Base-by-base conservation (phyloP, 2,797 vertebrate species). In the Anisognathus igniventris region DNA sequence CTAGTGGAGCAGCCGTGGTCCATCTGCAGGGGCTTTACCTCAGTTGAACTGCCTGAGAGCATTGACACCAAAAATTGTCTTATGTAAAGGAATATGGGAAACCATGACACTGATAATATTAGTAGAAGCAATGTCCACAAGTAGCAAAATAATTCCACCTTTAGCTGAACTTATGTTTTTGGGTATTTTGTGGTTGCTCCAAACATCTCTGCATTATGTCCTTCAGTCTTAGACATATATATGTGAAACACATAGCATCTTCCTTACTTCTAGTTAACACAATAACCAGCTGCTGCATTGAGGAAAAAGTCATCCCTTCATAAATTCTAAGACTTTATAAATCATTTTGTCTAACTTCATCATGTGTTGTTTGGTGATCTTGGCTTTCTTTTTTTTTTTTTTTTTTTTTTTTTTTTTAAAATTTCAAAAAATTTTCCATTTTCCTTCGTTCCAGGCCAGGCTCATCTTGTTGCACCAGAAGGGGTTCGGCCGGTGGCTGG, bases 1-100 rank as follows among this genome's bases (percentile, higher is more conserved):
- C 31, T 5, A 3, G 31, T 5, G 5, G 9, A 31, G 24, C 17
- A 33, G 48, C 12, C 0, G 0, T 2, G 9, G 4, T 7, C 18
- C 45, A 24, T 15, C 21, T 10, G 7, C 14, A 51, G 50, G 27
- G 10, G 2, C 2, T 5, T 65, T n/a, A 20, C 3, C 7, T 8
- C 30, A 13, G 11, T 0, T 5, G 24, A 47, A 51, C 12, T 0
- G 3, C 8, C 6, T 2, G 19, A 42, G 12, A 20, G 1, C 39
- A 19, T 19, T 17, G 12, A 10, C 35, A 25, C 5, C 30, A 12
- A 31, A n/a, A 30, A 24, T 25, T 23, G 31, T 8, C 21, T 21
- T 11, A 27, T 7, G 5, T 30, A 13, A 58, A 30, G 24, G 14
- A 25, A 42, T 42, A 66, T 0, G 2, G 9, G 25, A 47, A n/a